Percentiles rank a stretch among this genome's conserved stretches.
phyloP scores from a whole-genome alignment of 2,113 vertebrate species.

The Tor tambroides region DNA sequence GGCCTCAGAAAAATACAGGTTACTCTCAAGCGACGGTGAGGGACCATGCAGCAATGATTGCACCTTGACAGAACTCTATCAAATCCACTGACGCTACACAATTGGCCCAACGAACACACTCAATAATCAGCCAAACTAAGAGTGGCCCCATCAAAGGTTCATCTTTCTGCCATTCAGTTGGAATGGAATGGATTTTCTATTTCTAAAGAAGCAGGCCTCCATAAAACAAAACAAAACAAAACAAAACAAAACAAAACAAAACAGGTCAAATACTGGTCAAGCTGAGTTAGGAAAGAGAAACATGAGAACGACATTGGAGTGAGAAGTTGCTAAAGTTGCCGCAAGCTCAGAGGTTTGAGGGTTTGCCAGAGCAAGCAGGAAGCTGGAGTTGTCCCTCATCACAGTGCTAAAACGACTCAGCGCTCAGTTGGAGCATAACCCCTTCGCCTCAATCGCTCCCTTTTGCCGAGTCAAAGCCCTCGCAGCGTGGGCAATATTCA shows the following conservation, averaged over 20 bases:
- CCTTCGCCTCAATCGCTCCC: neutral
- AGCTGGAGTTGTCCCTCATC: constrained; percentile 32
- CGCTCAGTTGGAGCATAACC: constrained; percentile 26
- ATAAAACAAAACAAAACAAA: too few relatives aligned
- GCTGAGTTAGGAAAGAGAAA: neutral
- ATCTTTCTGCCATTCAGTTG: constrained; percentile 36
- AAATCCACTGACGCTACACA: constrained; percentile 49
- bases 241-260: constrained; percentile 2
- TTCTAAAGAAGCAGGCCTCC: constrained; percentile 21
- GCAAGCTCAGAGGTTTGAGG: constrained; percentile 9
- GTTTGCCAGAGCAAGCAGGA: constrained; percentile 17
- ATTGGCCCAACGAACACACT: constrained; percentile 27
- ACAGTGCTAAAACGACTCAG: constrained; percentile 40
- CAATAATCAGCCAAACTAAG: constrained; percentile 39
- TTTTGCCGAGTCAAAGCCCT: constrained; percentile 49
- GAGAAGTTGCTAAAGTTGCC: neutral
- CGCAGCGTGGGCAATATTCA: constrained; percentile 38
- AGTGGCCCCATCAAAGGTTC: constrained; percentile 19
- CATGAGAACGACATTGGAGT: neutral
- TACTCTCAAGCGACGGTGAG: constrained; percentile 28
- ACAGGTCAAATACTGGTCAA: neutral
- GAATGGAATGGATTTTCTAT: constrained; percentile 36
- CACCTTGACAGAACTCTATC: constrained; percentile 51
- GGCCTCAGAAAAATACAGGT: constrained; percentile 52
- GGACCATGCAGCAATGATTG: constrained; percentile 47